Evolutionary conservation across 2,113 vertebrate species (phyloP).

Genomic region (Sorex fumeus): DNA sequence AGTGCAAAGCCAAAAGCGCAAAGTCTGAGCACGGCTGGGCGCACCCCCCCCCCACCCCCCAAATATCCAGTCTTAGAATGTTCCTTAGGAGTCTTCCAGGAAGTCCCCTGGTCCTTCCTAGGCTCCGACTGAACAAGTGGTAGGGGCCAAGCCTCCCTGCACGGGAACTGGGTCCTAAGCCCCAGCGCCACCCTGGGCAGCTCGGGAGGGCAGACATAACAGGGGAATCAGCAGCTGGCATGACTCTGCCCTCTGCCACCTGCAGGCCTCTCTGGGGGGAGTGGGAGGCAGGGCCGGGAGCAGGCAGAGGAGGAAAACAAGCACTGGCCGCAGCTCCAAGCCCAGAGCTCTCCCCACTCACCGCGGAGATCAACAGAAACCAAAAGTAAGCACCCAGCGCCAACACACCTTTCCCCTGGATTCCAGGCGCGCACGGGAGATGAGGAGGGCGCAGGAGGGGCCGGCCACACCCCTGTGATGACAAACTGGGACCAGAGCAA

Average conservation of each 20-base stretch:
- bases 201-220: too few relatives aligned
- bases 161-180: background rate
- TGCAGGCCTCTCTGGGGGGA: background rate
- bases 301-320: background rate
- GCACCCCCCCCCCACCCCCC: too few relatives aligned
- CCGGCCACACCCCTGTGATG: background rate
- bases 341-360: background rate
- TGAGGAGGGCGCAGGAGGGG: background rate
- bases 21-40: too few relatives aligned
- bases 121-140: background rate
- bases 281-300: background rate
- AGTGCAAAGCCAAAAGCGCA: too few relatives aligned
- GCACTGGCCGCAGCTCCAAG: background rate
- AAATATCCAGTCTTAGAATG: too few relatives aligned
- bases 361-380: slow-evolving; percentile 26
- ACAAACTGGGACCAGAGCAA: background rate
- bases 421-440: slow-evolving; percentile 14
- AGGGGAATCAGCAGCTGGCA: background rate
- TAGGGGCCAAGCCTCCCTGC: too few relatives aligned
- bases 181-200: too few relatives aligned
- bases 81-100: slow-evolving; percentile 6
- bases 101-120: too few relatives aligned
- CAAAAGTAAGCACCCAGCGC: slow-evolving; percentile 44
- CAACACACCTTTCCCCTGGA: slow-evolving; percentile 5
- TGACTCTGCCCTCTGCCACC: background rate